phyloP scores from a whole-genome alignment of 2,888 invertebrate genomes.

The Chironomus riparius region DNA sequence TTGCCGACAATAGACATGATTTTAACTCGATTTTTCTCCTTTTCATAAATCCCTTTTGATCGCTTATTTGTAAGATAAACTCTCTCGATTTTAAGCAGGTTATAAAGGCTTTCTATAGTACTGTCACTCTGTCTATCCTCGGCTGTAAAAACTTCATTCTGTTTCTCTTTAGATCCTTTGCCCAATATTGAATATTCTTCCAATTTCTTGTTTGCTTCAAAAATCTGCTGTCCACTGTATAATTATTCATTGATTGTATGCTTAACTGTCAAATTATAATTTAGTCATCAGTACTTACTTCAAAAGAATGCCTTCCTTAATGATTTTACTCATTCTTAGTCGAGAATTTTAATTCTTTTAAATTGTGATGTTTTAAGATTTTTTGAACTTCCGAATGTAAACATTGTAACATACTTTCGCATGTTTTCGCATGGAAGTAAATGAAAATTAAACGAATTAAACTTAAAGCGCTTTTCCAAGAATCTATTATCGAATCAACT shows the following conservation, averaged over 20 bases:
- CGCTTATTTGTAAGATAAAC: neutral
- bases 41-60: neutral
- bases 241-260: neutral
- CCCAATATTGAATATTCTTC: neutral
- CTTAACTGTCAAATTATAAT: neutral
- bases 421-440: neutral
- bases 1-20: neutral
- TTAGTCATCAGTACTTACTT: neutral
- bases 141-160: neutral
- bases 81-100: neutral
- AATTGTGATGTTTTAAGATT: too few relatives aligned
- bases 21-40: neutral
- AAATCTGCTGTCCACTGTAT: neutral
- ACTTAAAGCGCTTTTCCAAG: neutral
- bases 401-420: neutral
- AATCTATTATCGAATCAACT: too few relatives aligned
- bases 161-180: neutral
- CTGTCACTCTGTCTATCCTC: neutral
- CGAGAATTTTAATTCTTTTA: neutral
- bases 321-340: neutral
- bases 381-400: neutral
- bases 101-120: neutral
- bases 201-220: neutral
- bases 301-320: neutral
- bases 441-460: neutral